Evolutionary conservation across 2,113 vertebrate genomes (phyloP).

Genomic region (Phaethornis superciliosus): DNA sequence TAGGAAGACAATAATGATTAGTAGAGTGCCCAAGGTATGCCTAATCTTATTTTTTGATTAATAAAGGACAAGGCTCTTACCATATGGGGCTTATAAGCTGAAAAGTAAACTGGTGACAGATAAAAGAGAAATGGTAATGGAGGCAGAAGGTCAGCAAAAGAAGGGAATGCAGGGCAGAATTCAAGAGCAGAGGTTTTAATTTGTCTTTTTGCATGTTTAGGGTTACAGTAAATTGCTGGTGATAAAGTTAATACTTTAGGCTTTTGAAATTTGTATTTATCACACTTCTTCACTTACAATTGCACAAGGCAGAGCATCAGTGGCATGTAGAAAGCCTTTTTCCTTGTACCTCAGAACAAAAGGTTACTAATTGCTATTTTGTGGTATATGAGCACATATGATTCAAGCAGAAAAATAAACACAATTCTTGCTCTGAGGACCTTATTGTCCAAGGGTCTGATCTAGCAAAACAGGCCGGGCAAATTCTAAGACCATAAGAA

Average conservation of each 20-base stretch:
- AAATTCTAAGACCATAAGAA: background rate
- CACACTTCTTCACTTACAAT: background rate
- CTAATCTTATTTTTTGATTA: slow-evolving; percentile 26
- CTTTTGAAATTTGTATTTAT: background rate
- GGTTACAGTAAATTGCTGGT: background rate
- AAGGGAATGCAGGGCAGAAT: background rate
- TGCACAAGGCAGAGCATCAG: background rate
- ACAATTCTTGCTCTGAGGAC: background rate
- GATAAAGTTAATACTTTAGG: background rate
- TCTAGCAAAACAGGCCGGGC: slow-evolving; percentile 20
- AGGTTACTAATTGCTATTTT: background rate
- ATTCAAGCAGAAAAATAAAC: slow-evolving; percentile 38
- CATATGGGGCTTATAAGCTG: background rate
- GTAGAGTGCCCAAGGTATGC: background rate
- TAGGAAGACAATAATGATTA: slow-evolving; percentile 5
- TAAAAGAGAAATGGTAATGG: background rate
- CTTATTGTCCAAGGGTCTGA: background rate
- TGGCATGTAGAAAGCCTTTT: background rate
- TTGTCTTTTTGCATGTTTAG: background rate
- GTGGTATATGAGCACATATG: background rate
- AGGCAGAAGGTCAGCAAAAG: background rate
- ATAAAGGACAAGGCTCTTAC: background rate
- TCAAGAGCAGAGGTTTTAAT: background rate
- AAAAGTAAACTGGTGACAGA: background rate
- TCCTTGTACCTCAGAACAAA: background rate